phyloP scores from a whole-genome alignment of 2,113 vertebrate species.

The Solenodon paradoxus region DNA sequence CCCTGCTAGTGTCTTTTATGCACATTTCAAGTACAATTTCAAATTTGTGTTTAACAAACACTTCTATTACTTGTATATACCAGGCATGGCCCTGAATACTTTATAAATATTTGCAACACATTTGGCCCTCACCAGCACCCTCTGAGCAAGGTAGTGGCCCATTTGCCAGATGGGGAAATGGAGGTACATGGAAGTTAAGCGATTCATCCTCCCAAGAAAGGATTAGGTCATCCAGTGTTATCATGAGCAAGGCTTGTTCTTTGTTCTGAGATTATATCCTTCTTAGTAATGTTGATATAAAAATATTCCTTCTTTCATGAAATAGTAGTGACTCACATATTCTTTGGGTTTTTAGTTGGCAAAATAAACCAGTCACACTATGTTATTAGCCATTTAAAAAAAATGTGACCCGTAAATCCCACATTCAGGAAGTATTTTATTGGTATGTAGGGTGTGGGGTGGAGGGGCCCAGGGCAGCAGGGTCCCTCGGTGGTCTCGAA shows the following conservation, averaged over 20 bases:
- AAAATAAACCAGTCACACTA: background rate
- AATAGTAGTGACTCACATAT: background rate
- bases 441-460: background rate
- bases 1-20: background rate
- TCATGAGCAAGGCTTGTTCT: background rate
- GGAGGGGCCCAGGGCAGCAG: background rate
- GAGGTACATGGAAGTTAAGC: background rate
- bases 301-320: background rate
- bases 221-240: background rate
- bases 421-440: background rate
- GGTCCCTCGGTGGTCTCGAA: too few relatives aligned
- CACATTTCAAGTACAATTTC: background rate
- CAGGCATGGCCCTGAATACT: background rate
- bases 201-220: background rate
- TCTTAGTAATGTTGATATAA: background rate
- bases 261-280: background rate
- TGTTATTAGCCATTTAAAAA: background rate
- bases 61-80: background rate
- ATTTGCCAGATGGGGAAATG: background rate
- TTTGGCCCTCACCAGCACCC: background rate
- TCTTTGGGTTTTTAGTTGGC: background rate
- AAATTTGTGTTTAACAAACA: background rate
- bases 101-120: background rate
- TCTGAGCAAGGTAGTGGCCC: background rate
- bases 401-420: background rate